A percentile compares a stretch with the other conserved stretches of the same genome.
Conservation (phyloP, 1,140 invertebrate species). For the Thereuonema tuberculata region DNA sequence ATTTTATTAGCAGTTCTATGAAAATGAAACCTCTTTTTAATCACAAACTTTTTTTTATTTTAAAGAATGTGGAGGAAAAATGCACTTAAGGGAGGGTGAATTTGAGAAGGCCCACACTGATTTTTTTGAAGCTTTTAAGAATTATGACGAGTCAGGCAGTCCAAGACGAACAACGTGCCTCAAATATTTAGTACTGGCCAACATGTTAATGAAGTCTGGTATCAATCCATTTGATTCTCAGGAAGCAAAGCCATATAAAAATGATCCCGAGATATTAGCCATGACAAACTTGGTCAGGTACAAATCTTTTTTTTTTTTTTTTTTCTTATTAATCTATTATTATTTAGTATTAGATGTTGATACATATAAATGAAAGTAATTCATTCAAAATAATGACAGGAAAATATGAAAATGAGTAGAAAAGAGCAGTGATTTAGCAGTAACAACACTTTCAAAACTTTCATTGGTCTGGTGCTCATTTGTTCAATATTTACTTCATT, state of each 20-base stretch:
- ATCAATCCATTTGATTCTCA: slow-evolving; percentile 99
- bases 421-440: too few species aligned
- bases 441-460: too few species aligned
- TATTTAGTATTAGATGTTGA: too few species aligned
- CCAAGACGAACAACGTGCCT: slow-evolving; percentile 91
- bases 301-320: not conserved
- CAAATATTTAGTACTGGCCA: slow-evolving; percentile 96
- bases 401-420: too few species aligned
- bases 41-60: slow-evolving; percentile 23
- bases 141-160: slow-evolving; percentile 99
- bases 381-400: too few species aligned
- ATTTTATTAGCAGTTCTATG: too few species aligned
- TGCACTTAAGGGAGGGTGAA: slow-evolving; percentile 96
- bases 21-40: too few species aligned
- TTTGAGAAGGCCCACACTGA: slow-evolving; percentile 99
- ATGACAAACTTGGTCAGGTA: slow-evolving; percentile 96
- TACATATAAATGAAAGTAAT: too few species aligned
- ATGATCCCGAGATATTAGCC: slow-evolving; percentile 96
- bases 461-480: too few species aligned
- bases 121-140: slow-evolving; percentile 99
- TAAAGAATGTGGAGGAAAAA: slow-evolving; percentile 96
- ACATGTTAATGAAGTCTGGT: slow-evolving; percentile 99
- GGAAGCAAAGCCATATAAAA: slow-evolving; percentile 99
- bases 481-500: too few species aligned
- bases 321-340: not conserved